A percentile compares a stretch with the other conserved stretches of the same genome.
Evolutionary conservation across 1,140 invertebrate genomes (phyloP).

Genomic region (Trichogramma pretiosum): DNA sequence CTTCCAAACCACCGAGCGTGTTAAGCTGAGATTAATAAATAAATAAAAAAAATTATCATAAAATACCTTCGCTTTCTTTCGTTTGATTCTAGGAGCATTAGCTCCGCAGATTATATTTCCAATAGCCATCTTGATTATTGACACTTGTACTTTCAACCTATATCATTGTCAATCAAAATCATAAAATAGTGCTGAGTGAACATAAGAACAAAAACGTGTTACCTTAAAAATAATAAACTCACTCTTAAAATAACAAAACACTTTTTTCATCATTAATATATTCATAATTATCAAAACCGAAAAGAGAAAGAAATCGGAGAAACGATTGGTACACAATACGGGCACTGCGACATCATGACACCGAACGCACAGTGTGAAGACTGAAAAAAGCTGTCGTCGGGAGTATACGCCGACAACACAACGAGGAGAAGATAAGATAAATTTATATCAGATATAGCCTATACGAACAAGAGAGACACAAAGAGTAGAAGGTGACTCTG

Average conservation of each 20-base stretch:
- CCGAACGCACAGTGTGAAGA: no score
- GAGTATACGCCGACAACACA: no score
- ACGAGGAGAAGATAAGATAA: constrained; percentile 16
- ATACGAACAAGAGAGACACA: no score
- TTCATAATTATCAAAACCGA: no score
- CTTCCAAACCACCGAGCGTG: no score
- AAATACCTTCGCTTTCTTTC: constrained; percentile 42
- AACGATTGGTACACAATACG: no score
- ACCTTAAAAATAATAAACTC: neutral
- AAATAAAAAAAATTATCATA: constrained; percentile 16
- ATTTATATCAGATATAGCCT: constrained; percentile 13
- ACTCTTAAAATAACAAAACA: constrained; percentile 5
- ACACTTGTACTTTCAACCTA: constrained; percentile 25
- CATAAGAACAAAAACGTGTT: constrained; percentile 9
- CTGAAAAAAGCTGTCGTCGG: no score
- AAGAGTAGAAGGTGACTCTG: no score
- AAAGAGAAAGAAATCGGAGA: no score
- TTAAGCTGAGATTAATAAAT: no score
- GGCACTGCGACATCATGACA: no score
- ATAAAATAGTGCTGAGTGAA: constrained; percentile 30
- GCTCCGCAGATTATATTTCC: constrained; percentile 41
- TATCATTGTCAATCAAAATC: constrained; percentile 28
- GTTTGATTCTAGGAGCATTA: constrained; percentile 38
- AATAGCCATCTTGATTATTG: constrained; percentile 37
- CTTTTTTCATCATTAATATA: no score